Percentiles rank a stretch among this genome's conserved stretches.
Evolutionary conservation across 2,888 invertebrate species (phyloP).

Genomic region (Macropis europaea): DNA sequence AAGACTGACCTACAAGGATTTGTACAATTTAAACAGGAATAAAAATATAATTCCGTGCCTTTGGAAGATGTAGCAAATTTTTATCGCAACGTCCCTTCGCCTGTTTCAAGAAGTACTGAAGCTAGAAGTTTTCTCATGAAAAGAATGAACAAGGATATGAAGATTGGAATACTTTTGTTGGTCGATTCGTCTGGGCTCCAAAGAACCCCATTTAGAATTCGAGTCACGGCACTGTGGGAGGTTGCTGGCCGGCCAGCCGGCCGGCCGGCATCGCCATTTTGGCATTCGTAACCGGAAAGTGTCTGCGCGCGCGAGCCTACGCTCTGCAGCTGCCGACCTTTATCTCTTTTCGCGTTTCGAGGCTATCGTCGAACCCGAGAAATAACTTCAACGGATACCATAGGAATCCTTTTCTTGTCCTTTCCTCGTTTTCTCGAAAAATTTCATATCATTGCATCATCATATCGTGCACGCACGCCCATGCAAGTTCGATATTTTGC

Average conservation of each 20-base stretch:
- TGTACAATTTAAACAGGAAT: no score
- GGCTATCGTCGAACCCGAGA: slow-evolving; percentile 26
- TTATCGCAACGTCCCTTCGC: no score
- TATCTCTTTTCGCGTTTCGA: slow-evolving; percentile 53
- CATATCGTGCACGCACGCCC: no score
- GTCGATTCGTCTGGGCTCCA: not conserved
- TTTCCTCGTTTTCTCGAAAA: not conserved
- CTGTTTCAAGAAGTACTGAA: no score
- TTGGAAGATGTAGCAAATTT: no score
- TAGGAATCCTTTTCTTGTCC: not conserved
- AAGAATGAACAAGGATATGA: no score
- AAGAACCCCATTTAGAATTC: slow-evolving; percentile 6
- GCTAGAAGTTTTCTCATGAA: no score
- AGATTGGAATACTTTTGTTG: not conserved
- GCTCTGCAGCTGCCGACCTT: slow-evolving; percentile 65
- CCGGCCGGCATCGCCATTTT: slow-evolving; percentile 79
- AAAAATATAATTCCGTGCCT: no score
- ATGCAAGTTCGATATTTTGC: no score
- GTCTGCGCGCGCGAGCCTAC: slow-evolving; percentile 57
- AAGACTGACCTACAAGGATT: no score
- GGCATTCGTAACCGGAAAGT: slow-evolving; percentile 75
- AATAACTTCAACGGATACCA: slow-evolving; percentile 14
- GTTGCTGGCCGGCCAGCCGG: slow-evolving; percentile 72
- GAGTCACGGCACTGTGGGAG: slow-evolving; percentile 58
- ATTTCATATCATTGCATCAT: no score